Percentiles rank a stretch among this genome's conserved stretches.
Evolutionary conservation across 2,113 vertebrate species (phyloP).

Genomic region (Lathamus discolor): DNA sequence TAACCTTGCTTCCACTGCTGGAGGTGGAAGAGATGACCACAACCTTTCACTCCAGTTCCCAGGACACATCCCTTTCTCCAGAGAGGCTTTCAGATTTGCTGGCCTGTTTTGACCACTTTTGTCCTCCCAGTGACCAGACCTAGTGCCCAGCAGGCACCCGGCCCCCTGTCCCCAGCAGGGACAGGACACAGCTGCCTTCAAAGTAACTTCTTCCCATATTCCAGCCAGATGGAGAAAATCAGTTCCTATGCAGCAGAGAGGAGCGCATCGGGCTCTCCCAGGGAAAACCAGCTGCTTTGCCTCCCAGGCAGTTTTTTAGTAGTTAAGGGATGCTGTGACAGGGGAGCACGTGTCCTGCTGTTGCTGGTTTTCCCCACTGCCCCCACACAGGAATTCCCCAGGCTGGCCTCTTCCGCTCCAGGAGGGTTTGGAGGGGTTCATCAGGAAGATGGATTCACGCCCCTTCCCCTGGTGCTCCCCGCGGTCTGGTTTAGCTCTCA

Average conservation of each 20-base stretch:
- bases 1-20: neutral
- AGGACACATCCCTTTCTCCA: neutral
- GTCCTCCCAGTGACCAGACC: neutral
- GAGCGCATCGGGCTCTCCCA: neutral
- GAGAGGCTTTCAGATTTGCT: neutral
- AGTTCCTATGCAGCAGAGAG: neutral
- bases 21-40: neutral
- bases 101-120: neutral
- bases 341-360: neutral
- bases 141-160: neutral
- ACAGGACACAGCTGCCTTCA: neutral
- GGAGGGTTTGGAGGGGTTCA: neutral
- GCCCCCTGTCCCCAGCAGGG: neutral
- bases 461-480: neutral
- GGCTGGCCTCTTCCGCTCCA: neutral
- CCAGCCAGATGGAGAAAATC: neutral
- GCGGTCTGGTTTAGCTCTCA: neutral
- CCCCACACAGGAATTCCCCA: neutral
- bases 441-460: neutral
- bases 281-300: conserved; percentile 5
- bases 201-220: neutral
- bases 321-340: neutral
- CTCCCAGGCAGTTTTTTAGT: neutral
- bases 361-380: neutral
- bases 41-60: neutral